Percentiles rank a stretch among this genome's conserved stretches.
Evolutionary conservation across 2,888 invertebrate genomes (phyloP).

Genomic region (Globia sparganii): DNA sequence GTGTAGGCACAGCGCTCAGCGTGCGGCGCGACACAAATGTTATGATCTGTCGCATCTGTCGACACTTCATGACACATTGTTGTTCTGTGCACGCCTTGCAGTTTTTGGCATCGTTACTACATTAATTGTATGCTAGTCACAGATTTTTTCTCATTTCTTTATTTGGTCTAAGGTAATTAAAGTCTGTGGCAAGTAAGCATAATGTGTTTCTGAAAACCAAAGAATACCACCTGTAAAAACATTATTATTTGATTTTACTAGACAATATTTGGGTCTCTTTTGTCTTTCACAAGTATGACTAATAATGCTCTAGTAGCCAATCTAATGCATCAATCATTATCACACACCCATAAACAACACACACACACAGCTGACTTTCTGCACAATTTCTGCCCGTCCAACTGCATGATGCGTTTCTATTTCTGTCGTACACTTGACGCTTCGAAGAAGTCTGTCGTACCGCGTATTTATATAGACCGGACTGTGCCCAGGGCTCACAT

Average conservation of each 20-base stretch:
- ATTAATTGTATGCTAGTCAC: slow-evolving; percentile 2
- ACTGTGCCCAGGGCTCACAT: slow-evolving; percentile 57
- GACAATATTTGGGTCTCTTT: not conserved
- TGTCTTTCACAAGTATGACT: not conserved
- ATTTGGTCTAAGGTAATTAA: not conserved
- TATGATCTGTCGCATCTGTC: slow-evolving; percentile 46
- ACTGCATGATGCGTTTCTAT: slow-evolving; percentile 69
- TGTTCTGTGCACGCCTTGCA: slow-evolving; percentile 50
- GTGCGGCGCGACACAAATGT: slow-evolving; percentile 5
- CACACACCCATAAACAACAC: not conserved
- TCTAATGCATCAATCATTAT: not conserved
- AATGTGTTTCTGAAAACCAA: not conserved
- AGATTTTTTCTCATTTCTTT: not conserved
- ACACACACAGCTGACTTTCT: slow-evolving; percentile 40
- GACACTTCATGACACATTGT: slow-evolving; percentile 48
- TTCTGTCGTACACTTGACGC: slow-evolving; percentile 68
- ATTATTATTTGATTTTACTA: not conserved
- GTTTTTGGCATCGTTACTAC: slow-evolving; percentile 43
- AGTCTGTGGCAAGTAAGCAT: not conserved
- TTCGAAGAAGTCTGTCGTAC: slow-evolving; percentile 74
- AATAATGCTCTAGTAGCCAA: not conserved
- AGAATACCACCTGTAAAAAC: not conserved
- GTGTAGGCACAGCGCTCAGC: slow-evolving; percentile 20
- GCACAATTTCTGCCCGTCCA: slow-evolving; percentile 37
- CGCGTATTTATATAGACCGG: slow-evolving; percentile 65